Evolutionary conservation across 2,888 invertebrate genomes (phyloP).

Genomic region (Kryphioiulus occultus): DNA sequence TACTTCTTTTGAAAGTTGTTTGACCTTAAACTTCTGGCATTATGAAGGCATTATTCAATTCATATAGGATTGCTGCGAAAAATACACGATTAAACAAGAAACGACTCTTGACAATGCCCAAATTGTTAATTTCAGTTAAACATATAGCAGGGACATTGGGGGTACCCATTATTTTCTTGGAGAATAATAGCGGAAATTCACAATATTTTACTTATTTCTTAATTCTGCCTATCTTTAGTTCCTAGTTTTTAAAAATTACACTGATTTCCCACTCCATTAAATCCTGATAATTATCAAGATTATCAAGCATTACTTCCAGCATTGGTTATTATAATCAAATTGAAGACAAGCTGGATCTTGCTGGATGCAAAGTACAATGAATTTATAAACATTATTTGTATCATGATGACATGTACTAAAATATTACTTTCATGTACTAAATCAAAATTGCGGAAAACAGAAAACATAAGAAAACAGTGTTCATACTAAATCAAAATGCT

Average conservation of each 20-base stretch:
- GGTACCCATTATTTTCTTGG: neutral
- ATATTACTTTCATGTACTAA: no score
- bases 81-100: neutral
- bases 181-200: neutral
- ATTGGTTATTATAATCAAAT: no score
- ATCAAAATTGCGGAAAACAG: no score
- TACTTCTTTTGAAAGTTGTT: constrained; percentile 36
- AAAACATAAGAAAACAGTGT: no score
- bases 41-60: constrained; percentile 13
- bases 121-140: neutral
- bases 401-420: no score
- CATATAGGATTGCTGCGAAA: neutral
- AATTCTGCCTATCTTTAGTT: neutral
- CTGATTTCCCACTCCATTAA: neutral
- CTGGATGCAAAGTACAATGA: no score
- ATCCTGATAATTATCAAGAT: neutral
- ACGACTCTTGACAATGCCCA: neutral
- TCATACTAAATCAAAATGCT: no score
- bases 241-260: neutral
- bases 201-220: neutral
- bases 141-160: neutral
- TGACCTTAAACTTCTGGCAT: constrained; percentile 42
- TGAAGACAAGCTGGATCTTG: no score
- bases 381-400: no score
- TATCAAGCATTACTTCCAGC: neutral